Percentiles rank a stretch among this genome's conserved stretches.
Conservation (phyloP, 1,140 invertebrate species). For the Sipha flava region DNA sequence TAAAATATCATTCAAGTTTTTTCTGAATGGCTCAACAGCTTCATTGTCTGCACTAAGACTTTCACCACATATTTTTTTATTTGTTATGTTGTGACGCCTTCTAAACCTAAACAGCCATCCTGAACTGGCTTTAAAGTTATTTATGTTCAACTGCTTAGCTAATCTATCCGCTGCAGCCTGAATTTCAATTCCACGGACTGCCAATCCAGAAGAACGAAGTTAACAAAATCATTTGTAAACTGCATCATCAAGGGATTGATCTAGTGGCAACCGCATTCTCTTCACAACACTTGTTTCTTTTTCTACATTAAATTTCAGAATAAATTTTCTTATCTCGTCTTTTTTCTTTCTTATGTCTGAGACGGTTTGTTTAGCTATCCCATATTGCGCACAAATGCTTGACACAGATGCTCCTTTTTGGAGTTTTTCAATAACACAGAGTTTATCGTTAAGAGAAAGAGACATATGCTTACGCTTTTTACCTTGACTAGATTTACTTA, state of each 20-base stretch:
- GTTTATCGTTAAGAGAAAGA: background rate
- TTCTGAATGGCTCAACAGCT: slow-evolving; percentile 34
- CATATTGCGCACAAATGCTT: slow-evolving; percentile 12
- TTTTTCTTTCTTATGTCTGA: background rate
- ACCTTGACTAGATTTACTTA: background rate
- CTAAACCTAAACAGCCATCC: slow-evolving; percentile 44
- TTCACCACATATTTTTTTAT: slow-evolving; percentile 39
- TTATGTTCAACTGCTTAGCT: slow-evolving; percentile 31
- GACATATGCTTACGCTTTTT: background rate
- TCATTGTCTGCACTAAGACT: slow-evolving; percentile 38
- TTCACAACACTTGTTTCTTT: background rate
- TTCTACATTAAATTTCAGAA: background rate
- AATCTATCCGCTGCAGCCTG: background rate
- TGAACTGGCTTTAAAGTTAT: slow-evolving; percentile 42
- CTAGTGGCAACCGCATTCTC: background rate
- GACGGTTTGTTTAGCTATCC: background rate
- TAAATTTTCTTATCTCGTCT: background rate
- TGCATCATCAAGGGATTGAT: background rate
- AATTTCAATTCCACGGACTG: background rate
- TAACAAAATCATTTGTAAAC: slow-evolving; percentile 11
- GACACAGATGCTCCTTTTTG: background rate
- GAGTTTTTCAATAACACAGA: background rate
- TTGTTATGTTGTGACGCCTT: slow-evolving; percentile 38
- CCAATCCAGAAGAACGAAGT: background rate
- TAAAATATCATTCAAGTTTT: slow-evolving; percentile 33